Evolutionary conservation across 2,113 vertebrate genomes (phyloP).

Genomic region (Stigmatopora nigra): DNA sequence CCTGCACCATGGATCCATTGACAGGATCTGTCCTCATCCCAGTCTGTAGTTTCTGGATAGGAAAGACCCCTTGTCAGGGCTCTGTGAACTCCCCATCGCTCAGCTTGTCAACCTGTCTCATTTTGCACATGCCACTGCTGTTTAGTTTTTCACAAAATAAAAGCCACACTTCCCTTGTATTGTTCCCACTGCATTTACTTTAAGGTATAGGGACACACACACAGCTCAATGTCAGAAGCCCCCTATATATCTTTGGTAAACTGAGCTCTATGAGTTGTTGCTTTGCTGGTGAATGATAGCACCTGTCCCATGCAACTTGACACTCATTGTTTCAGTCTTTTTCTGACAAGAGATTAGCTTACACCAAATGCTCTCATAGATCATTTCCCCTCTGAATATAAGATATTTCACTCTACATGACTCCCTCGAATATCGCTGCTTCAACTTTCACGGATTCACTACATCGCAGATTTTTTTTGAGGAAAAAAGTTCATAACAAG

Average conservation of each 20-base stretch:
- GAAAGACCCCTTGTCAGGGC: constrained; percentile 46
- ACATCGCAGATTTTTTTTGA: too few species aligned
- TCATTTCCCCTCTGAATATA: constrained; percentile 58
- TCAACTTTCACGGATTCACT: too few species aligned
- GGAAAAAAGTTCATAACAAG: too few species aligned
- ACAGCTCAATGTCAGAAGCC: constrained; percentile 22
- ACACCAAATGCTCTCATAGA: constrained; percentile 59
- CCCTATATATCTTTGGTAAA: constrained; percentile 44
- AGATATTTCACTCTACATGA: constrained; percentile 31
- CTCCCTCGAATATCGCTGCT: too few species aligned
- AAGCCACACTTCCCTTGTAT: constrained; percentile 30
- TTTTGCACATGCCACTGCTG: constrained; percentile 19
- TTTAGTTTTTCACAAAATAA: constrained; percentile 24
- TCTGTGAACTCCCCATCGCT: constrained; percentile 35
- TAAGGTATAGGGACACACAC: constrained; percentile 9
- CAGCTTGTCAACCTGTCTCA: constrained; percentile 20
- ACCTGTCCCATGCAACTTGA: constrained; percentile 67
- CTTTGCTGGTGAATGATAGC: constrained; percentile 60
- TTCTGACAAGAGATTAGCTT: constrained; percentile 63
- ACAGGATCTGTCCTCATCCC: constrained; percentile 63
- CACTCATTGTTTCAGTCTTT: constrained; percentile 61
- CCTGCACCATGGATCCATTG: constrained; percentile 46
- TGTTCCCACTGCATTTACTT: constrained; percentile 23
- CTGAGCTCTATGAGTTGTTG: constrained; percentile 40
- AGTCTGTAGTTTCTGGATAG: constrained; percentile 40